A percentile compares a stretch with the other conserved stretches of the same genome.
phyloP scores from a whole-genome alignment of 1,140 invertebrate species.

The Bactericera cockerelli region DNA sequence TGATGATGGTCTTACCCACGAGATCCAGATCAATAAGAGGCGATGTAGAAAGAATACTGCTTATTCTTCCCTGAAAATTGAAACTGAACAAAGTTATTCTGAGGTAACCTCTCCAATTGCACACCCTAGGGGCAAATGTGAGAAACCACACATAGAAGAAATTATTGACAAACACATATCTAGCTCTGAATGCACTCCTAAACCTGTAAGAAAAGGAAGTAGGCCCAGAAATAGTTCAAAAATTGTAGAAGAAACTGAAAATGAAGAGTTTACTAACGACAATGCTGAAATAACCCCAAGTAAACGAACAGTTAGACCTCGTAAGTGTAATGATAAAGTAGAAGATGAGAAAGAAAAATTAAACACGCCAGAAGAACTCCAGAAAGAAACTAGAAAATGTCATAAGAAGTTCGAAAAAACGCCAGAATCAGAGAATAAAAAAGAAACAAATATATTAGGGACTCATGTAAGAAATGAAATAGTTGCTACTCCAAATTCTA shows the following conservation, averaged over 20 bases:
- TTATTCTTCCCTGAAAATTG: no score
- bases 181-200: not conserved
- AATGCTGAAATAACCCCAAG: not conserved
- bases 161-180: no score
- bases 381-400: not conserved
- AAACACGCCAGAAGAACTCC: not conserved
- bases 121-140: no score
- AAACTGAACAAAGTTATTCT: no score
- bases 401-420: not conserved
- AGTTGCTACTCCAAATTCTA: not conserved
- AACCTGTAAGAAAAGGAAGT: not conserved
- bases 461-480: not conserved
- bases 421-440: not conserved
- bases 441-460: not conserved
- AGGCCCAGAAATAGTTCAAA: not conserved
- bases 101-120: no score
- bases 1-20: no score
- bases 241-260: not conserved
- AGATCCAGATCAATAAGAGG: no score
- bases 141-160: no score
- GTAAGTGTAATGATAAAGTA: constrained; percentile 3
- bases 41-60: no score
- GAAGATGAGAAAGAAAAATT: not conserved
- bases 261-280: not conserved
- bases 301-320: not conserved